Base-by-base conservation (phyloP, 1,140 invertebrate species). In the Bilobella aurantiaca region DNA sequence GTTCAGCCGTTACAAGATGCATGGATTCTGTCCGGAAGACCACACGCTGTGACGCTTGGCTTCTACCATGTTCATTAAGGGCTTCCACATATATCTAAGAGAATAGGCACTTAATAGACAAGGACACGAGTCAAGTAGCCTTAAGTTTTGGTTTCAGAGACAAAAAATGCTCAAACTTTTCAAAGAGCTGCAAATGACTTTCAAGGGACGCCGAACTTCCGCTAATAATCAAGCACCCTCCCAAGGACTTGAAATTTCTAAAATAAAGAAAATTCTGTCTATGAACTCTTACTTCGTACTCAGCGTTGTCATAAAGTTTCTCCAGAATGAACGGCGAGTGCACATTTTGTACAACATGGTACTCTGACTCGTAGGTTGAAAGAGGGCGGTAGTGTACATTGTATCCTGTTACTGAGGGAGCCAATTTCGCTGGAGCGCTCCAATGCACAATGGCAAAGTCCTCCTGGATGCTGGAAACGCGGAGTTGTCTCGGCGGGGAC, bases 381-480 rank as follows among this genome's bases (percentile, higher is more conserved):
- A 84, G 70, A 3, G 81, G 78, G 59, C 85, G 80, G 74, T 83
- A 87, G 71, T 86, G 82, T 18, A 89, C 74, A 71, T 86, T 84
- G 76, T 87, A 90, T 67, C 82, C 80, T 28, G 77, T 81, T 1
- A 90, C 86, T 0, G 88, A 89, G 62, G 89, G 85, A 0, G 82
- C 81, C 3, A 88, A 75, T 0, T 79, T 80, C 59, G 82, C 82
- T 0, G 89, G 89, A n/a, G 83, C 74, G 1, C 83, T 81, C 89
- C 89, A 92, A 70, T 87, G 86, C 0, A 91, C 74, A 32, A 92
- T 84, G 0, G 87, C 87, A 75, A 86, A 91, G 73, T 83, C 83
- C 1, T 83, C 82, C 66, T 86, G 83, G 47, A 89, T 82, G 73
- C 87, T 86, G 23, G 85, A 82, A 1, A 90, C 82, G 58, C 84